These are phyloP conservation scores for Lordiphosa mommai DNA, from an alignment of 1,140 invertebrate genomes.

Conservation along the genomic window DNA sequence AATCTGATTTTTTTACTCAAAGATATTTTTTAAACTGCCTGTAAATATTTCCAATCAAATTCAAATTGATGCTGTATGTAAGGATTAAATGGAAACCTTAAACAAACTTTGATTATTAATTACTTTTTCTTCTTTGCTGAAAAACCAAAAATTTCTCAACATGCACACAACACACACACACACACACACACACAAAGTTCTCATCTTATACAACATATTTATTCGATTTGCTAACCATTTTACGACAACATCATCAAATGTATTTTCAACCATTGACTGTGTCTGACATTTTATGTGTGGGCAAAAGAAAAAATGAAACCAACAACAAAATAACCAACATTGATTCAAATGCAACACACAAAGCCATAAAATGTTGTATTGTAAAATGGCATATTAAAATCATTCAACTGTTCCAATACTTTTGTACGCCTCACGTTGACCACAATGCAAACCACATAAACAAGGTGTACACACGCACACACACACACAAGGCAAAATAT, in stretches of 20 bases:
- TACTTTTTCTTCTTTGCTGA: no score
- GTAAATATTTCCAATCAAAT: no score
- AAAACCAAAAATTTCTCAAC: no score
- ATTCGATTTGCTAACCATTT: slow-evolving; percentile 17
- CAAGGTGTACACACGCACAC: slow-evolving; percentile 1
- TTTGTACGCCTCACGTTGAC: slow-evolving; percentile 6
- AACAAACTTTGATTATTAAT: no score
- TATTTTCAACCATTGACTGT: slow-evolving; percentile 8
- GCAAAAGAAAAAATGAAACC: neutral
- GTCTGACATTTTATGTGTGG: slow-evolving; percentile 15
- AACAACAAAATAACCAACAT: slow-evolving; percentile 17
- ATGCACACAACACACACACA: no score
- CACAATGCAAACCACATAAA: slow-evolving; percentile 33
- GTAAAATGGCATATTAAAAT: slow-evolving; percentile 60
- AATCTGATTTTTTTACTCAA: no score
- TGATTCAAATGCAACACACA: slow-evolving; percentile 63
- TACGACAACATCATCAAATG: neutral
- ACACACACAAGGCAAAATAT: slow-evolving; percentile 45
- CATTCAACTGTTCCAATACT: slow-evolving; percentile 59
- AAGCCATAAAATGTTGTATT: slow-evolving; percentile 70
- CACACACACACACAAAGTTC: no score
- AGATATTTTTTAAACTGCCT: no score
- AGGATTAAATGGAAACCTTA: no score
- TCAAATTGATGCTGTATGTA: no score
- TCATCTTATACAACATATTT: neutral